A percentile compares a stretch with the other conserved stretches of the same genome.
phyloP scores from a whole-genome alignment of 2,888 invertebrate species.

The Campoplex capitator region DNA sequence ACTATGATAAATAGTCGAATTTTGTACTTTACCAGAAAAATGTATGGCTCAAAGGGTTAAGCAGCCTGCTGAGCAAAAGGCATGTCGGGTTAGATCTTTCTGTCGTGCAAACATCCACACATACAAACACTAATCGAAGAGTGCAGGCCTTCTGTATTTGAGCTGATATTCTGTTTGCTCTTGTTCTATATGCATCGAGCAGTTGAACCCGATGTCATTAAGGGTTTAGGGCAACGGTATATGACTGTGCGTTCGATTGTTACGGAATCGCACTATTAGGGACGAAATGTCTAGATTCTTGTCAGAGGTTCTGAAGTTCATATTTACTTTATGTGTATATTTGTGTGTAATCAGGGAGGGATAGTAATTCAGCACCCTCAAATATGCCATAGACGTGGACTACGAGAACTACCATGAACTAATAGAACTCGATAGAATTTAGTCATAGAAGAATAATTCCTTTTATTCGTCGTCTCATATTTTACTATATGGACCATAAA shows the following conservation, averaged over 20 bases:
- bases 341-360: background rate
- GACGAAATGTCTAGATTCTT: conserved; percentile 41
- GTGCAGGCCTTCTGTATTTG: conserved; percentile 43
- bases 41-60: background rate
- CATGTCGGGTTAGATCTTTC: conserved; percentile 15
- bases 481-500: background rate
- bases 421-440: no score
- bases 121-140: conserved; percentile 2
- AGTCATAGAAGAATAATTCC: background rate
- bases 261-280: conserved; percentile 32
- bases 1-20: no score
- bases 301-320: background rate
- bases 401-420: no score
- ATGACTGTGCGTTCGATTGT: conserved; percentile 14
- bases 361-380: background rate
- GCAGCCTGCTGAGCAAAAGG: background rate
- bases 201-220: conserved; percentile 26
- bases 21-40: no score
- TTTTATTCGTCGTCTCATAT: background rate
- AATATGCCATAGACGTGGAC: background rate
- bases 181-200: conserved; percentile 8
- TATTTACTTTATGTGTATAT: background rate
- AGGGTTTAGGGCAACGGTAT: background rate
- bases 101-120: background rate
- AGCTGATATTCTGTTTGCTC: conserved; percentile 29